Conservation (phyloP, 2,888 invertebrate species). For the Ischnus inquisitorius region DNA sequence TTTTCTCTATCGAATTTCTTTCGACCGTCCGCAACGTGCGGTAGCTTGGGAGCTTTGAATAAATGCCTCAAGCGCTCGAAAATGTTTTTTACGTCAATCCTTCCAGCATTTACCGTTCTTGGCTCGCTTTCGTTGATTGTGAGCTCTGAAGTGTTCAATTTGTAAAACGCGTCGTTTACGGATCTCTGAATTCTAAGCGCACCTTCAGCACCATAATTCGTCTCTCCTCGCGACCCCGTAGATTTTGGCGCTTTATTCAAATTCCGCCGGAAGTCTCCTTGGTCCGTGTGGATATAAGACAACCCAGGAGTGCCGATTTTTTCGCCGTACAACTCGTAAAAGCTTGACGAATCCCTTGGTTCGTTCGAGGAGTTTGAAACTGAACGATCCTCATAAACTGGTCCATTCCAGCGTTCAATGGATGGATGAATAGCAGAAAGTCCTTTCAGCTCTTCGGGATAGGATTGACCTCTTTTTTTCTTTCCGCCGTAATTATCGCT, state of each 20-base stretch:
- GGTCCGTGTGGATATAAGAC: slow-evolving; percentile 24
- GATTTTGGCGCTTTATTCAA: neutral
- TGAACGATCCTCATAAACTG: slow-evolving; percentile 1
- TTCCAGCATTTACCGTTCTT: neutral
- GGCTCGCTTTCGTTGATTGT: slow-evolving; percentile 1
- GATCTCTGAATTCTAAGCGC: slow-evolving; percentile 54
- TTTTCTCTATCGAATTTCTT: slow-evolving; percentile 22
- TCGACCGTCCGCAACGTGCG: neutral
- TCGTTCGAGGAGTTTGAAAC: slow-evolving; percentile 20
- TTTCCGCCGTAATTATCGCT: slow-evolving; percentile 2
- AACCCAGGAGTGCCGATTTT: slow-evolving; percentile 9
- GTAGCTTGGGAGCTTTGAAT: slow-evolving; percentile 2
- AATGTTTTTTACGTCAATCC: neutral
- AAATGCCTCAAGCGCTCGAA: slow-evolving; percentile 19
- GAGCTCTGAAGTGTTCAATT: neutral
- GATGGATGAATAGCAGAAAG: neutral
- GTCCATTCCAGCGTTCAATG: slow-evolving; percentile 13
- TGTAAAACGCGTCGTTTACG: neutral
- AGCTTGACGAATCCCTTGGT: neutral
- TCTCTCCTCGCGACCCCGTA: neutral
- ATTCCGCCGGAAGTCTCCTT: slow-evolving; percentile 9
- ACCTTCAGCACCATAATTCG: slow-evolving; percentile 47
- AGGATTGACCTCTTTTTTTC: slow-evolving; percentile 23
- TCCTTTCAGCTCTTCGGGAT: slow-evolving; percentile 4
- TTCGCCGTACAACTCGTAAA: slow-evolving; percentile 44